Percentiles rank a stretch among this genome's conserved stretches.
phyloP scores from a whole-genome alignment of 1,140 invertebrate species.

The Solenopsis fugax region DNA sequence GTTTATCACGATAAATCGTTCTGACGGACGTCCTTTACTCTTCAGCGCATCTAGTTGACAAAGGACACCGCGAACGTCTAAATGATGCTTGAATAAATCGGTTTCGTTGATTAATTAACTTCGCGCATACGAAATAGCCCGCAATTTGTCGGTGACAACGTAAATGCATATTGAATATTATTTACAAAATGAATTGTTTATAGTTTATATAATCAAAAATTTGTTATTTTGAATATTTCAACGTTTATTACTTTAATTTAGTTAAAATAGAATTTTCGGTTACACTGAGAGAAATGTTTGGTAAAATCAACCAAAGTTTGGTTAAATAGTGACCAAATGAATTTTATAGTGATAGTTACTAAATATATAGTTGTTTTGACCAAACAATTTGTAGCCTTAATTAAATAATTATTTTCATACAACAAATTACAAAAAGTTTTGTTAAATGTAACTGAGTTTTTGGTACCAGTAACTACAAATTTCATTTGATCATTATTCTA shows the following conservation, averaged over 20 bases:
- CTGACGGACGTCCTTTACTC: slow-evolving; percentile 31
- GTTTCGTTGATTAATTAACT: slow-evolving; percentile 54
- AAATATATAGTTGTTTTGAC: too few relatives aligned
- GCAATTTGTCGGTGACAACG: neutral
- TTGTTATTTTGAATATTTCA: neutral
- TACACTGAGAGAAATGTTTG: too few relatives aligned
- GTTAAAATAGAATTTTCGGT: neutral
- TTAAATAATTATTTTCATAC: too few relatives aligned
- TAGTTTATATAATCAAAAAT: neutral
- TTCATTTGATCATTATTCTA: too few relatives aligned
- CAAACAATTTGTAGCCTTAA: too few relatives aligned
- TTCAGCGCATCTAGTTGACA: slow-evolving; percentile 43
- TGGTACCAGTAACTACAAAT: too few relatives aligned
- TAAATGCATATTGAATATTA: neutral
- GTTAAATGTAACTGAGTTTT: too few relatives aligned
- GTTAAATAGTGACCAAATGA: too few relatives aligned
- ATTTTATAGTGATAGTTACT: too few relatives aligned
- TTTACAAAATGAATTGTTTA: neutral
- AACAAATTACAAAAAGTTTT: too few relatives aligned
- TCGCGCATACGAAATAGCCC: neutral
- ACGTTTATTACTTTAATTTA: neutral
- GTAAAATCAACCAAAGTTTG: too few relatives aligned
- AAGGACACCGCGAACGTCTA: slow-evolving; percentile 42
- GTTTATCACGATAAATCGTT: slow-evolving; percentile 56
- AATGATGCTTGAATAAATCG: slow-evolving; percentile 59